Evolutionary conservation across 2,797 vertebrate genomes (phyloP).

Genomic region (Erethizon dorsatum): DNA sequence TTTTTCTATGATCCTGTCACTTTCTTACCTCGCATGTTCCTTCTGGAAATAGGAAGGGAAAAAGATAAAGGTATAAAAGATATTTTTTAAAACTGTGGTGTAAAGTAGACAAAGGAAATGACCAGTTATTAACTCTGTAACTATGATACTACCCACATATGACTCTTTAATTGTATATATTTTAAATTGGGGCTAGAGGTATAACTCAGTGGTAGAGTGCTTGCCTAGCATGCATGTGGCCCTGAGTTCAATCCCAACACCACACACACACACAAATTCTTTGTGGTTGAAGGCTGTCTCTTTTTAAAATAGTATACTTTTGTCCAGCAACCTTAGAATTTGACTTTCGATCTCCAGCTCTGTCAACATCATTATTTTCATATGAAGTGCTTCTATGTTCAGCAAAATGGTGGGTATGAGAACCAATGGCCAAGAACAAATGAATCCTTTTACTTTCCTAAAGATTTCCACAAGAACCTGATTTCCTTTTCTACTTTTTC

Average conservation of each 20-base stretch:
- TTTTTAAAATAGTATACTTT: constrained; percentile 44
- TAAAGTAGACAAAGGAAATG: constrained; percentile 46
- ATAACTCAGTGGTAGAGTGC: neutral
- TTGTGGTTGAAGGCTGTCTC: neutral
- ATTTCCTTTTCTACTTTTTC: constrained; percentile 79
- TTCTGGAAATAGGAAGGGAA: constrained; percentile 11
- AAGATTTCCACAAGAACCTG: constrained; percentile 54
- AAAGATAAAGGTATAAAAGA: constrained; percentile 42
- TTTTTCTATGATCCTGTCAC: neutral
- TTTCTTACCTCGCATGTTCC: neutral
- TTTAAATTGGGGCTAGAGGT: neutral
- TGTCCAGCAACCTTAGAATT: neutral
- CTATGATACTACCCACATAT: neutral
- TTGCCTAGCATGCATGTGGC: neutral
- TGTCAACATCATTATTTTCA: constrained; percentile 9
- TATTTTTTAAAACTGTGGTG: neutral
- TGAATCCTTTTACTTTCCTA: constrained; percentile 41
- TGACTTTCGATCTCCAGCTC: constrained; percentile 35
- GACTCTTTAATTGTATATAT: neutral
- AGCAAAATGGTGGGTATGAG: neutral
- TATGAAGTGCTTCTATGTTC: neutral
- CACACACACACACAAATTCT: neutral
- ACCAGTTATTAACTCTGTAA: neutral
- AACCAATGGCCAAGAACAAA: constrained; percentile 33
- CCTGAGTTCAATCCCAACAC: neutral